Base-by-base conservation (phyloP, 2,888 invertebrate genomes). In the Ochlodes sylvanus region DNA sequence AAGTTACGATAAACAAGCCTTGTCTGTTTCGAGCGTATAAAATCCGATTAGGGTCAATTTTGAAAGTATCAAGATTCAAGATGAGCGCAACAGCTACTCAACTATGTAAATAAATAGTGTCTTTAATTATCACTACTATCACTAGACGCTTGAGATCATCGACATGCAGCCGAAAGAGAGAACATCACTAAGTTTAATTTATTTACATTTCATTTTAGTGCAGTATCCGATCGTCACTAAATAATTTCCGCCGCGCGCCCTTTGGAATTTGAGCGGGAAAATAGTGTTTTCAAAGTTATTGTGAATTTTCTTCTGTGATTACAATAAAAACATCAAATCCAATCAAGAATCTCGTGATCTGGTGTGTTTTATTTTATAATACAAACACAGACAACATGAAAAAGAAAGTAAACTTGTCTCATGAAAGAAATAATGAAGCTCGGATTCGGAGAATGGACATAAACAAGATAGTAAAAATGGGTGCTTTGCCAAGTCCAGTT, bases 401-500 rank as follows among this genome's bases (percentile, higher is more conserved):
- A 52, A 21, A 60, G 41, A 66, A 38, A 41, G 41, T 34, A 50
- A 19, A 56, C 34, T 56, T 32, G 44, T 47, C 42, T 44, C 56
- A 19, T 34, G 47, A 65, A 38, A 66, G 58, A 60, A 67, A 38
- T 77, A 78, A 81, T 72, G 75, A 75, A 79, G 76, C 83, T 78
- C 78, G 70, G 61, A 70, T 84, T 79, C 78, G 70, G 63, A 69
- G 71, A 75, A 74, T 72, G 72, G 79, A 83, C 79, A 85, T 88
- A 88, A 88, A 86, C 84, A 87, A 81, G 79, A 80, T 77, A 83
- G 80, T 82, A 77, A 82, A 87, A 84, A 81, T 87, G 87, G 88
- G 87, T 82, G 82, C 81, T 86, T 85, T 90, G 92, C 92, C 92
- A 92, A 92, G 90, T 86, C 85, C 84, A 88, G 86, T 76, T 85